These are phyloP conservation scores for Harpalus rufipes DNA, from an alignment of 2,888 invertebrate species.

Conservation along the genomic window DNA sequence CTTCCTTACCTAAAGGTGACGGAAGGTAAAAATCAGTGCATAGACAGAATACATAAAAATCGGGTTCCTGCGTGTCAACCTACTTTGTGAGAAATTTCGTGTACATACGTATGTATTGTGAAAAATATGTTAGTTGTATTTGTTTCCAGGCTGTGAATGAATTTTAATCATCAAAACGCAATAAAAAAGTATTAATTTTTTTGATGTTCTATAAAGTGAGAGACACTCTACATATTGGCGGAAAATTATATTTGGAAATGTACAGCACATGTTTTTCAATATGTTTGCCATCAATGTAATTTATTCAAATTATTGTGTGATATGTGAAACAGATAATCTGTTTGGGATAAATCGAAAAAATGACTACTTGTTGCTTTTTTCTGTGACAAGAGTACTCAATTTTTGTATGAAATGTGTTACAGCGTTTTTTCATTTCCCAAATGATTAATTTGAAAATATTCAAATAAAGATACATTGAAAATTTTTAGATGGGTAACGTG, in stretches of 20 bases:
- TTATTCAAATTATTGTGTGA: conserved; percentile 1
- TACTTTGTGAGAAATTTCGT: too few species aligned
- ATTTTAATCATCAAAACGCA: too few species aligned
- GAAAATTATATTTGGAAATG: not conserved
- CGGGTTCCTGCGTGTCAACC: too few species aligned
- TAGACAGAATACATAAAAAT: too few species aligned
- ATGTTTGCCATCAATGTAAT: not conserved
- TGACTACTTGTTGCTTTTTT: not conserved
- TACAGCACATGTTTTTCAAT: not conserved
- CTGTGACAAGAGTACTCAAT: not conserved
- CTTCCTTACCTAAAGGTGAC: too few species aligned
- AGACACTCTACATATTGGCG: too few species aligned
- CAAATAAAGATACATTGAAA: not conserved
- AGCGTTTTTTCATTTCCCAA: not conserved
- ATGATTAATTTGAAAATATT: not conserved
- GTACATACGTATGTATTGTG: not conserved
- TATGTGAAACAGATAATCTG: not conserved
- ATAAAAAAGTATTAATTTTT: too few species aligned
- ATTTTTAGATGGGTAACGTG: not conserved
- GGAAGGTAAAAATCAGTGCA: too few species aligned
- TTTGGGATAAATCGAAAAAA: not conserved
- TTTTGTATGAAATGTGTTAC: not conserved
- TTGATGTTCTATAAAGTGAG: too few species aligned
- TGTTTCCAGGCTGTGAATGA: not conserved
- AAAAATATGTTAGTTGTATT: not conserved